Evolutionary conservation across 2,888 invertebrate species (phyloP), one percentile per base, ranked within the genome.

Genomic region (Spodoptera exigua): DNA sequence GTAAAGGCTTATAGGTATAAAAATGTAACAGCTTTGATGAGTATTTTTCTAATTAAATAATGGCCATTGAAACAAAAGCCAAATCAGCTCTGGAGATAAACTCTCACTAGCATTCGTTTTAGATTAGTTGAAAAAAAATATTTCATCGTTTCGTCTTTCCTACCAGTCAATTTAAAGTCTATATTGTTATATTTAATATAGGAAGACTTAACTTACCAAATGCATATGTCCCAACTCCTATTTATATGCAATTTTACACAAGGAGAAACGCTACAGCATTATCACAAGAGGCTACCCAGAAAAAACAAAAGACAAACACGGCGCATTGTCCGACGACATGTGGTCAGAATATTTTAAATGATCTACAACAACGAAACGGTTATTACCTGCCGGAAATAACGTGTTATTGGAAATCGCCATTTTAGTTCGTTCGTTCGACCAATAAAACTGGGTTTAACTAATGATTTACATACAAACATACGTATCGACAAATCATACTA

Each of bases 241-340:
- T 27, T 5, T 27, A 5, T 27, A 3, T 3, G 27, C 7, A 27
- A 5, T 27, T 27, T 9, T 27, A 27, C 27, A 9, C 9, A 48
- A 34, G 36, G 51, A 34, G 36, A 48, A 9, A n/a, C n/a, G 27
- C 55, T 44, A 60, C 40, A 47, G 21, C n/a, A 45, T 53, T 49
- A 34, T 16, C 27, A 41, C 51, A 58, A 68, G 47, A 66, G 64
- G 9, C 27, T 61, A 69, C 47, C n/a, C 1, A 40, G 4, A 35
- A 46, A 70, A 73, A 74, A 74, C 53, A 60, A 59, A 72, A 58
- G 51, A 44, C 5, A 17, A 48, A 55, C 46, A 40, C 18, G 62
- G 59, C 49, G 76, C 66, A 81, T 80, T 82, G 79, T 80, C 52
- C 72, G 46, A 60, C 65, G 80, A 82, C 87, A 85, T 86, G 75